Evolutionary conservation across 2,113 vertebrate species (phyloP).

Genomic region (Amphiprion percula): DNA sequence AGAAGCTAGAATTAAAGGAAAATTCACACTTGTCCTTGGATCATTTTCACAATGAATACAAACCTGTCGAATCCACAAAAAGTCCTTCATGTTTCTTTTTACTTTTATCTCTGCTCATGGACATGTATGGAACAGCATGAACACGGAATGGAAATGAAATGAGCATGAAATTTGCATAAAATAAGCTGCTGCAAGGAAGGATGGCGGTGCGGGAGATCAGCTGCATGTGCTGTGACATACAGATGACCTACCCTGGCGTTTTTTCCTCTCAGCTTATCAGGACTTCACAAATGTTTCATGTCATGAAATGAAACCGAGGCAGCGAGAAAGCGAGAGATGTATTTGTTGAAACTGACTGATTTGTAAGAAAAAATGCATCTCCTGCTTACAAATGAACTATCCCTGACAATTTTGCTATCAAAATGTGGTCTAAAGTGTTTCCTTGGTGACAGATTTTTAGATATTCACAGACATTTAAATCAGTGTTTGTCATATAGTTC

Average conservation of each 20-base stretch:
- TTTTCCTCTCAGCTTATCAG: not conserved
- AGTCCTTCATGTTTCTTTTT: conserved; percentile 10
- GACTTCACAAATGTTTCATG: not conserved
- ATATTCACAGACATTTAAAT: too few species aligned
- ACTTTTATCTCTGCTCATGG: not conserved
- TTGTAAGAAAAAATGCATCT: too few species aligned
- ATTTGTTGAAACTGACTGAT: too few species aligned
- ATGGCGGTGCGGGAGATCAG: not conserved
- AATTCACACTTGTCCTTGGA: not conserved
- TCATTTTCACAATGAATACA: not conserved
- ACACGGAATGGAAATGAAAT: conserved; percentile 2
- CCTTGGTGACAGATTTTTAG: too few species aligned
- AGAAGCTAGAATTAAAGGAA: too few species aligned
- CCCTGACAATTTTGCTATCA: too few species aligned
- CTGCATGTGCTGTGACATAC: not conserved
- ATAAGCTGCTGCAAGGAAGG: not conserved
- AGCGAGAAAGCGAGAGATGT: too few species aligned
- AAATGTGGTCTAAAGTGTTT: too few species aligned
- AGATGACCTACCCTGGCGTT: not conserved
- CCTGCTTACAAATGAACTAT: too few species aligned
- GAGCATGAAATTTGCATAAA: conserved; percentile 6
- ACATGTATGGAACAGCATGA: not conserved
- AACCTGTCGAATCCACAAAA: not conserved
- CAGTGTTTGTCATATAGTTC: too few species aligned
- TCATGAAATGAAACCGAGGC: not conserved